Evolutionary conservation across 2,797 vertebrate species (phyloP).

Genomic region (Galagoides demidoff): DNA sequence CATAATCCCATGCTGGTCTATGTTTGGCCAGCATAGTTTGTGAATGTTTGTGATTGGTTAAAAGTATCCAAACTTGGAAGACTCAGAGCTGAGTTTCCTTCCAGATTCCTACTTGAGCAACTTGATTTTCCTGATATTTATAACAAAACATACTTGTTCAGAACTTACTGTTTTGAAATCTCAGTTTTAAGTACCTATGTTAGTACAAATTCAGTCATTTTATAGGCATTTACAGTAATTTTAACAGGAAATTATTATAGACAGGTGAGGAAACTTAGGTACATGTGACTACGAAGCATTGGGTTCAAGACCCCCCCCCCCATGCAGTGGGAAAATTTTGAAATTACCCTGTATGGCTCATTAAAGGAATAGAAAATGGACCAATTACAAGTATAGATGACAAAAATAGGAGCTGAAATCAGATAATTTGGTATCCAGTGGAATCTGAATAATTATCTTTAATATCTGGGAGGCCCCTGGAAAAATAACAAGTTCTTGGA

Average conservation of each 20-base stretch:
- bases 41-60: neutral
- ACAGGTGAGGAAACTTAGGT: neutral
- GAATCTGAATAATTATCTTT: slow-evolving; percentile 23
- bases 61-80: neutral
- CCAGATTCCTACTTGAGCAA: neutral
- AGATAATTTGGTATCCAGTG: slow-evolving; percentile 1
- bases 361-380: neutral
- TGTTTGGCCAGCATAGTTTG: neutral
- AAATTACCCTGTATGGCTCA: neutral
- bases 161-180: neutral
- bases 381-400: neutral
- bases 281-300: neutral
- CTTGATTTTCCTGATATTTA: neutral
- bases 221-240: neutral
- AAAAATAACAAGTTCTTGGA: slow-evolving; percentile 32
- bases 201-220: neutral
- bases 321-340: neutral
- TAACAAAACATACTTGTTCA: neutral
- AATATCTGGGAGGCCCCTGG: neutral
- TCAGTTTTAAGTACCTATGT: neutral
- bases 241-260: neutral
- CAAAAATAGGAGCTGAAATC: neutral
- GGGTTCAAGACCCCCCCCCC: neutral
- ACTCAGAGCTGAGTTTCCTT: neutral
- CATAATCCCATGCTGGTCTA: neutral